Evolutionary conservation across 2,113 vertebrate species (phyloP), one percentile per base, ranked within the genome.

Genomic region (Psilopsiagon aymara): DNA sequence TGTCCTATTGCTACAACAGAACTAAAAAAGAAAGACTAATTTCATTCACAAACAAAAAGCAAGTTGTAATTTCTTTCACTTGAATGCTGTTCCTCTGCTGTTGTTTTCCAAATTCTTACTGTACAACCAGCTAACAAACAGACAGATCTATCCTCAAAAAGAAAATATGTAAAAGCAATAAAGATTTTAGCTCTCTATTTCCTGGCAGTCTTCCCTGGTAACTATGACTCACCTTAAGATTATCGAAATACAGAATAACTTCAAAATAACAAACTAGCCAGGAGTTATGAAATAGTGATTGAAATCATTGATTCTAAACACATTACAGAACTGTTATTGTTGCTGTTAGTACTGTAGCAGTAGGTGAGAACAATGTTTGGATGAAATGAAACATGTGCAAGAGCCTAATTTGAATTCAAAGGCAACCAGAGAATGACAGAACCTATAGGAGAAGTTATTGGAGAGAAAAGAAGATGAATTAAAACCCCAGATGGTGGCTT

Each of bases 141-240:
- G 41, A 35, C 44, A 55, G 82, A 86, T 23, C 52, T 53, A 7
- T 70, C 77, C 46, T 84, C 51, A 88, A 64, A 86, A 83, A 85
- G 33, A 94, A 96, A 94, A 88, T 63, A 53, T 60, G 69, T 85
- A 69, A 96, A 90, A 95, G 57, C 53, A 83, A 85, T 95, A 78
- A 92, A 68, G 68, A 83, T 93, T 94, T 94, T 86, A 88, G 85
- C 94, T 96, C 93, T 94, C 90, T 79, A 77, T 93, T 94, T 94
- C 70, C 51, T 73, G 47, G 63, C 53, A 70, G 64, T 68, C 88
- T 92, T 96, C 82, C 47, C 69, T 27, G 31, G 17, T 43, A 88
- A 83, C 77, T 90, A 68, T 94, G 93, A 95, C 75, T 96, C 82
- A 96, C 49, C 13, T 49, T 39, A 62, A 74, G 46, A 69, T 81